Percentiles rank a stretch among this genome's conserved stretches.
Conservation (phyloP, 2,797 vertebrate species). For the Anomalospiza imberbis region DNA sequence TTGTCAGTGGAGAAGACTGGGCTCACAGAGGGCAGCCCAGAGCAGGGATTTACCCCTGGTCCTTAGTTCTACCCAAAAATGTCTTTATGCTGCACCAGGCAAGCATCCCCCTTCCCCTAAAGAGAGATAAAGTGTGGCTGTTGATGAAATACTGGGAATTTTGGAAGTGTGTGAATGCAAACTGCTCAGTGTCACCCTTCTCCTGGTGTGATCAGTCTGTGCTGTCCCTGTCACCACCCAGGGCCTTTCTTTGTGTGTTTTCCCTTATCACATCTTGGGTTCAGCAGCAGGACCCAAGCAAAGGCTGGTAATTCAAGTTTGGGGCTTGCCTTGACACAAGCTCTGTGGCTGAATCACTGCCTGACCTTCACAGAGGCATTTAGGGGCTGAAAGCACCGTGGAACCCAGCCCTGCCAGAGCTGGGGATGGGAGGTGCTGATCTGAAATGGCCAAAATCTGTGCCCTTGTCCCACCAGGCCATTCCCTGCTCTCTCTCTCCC, state of each 20-base stretch:
- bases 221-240: not conserved
- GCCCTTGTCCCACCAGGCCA: not conserved
- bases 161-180: not conserved
- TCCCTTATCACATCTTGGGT: not conserved
- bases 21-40: not conserved
- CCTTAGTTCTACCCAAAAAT: not conserved
- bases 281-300: not conserved
- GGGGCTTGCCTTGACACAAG: rapidly evolving
- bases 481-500: not conserved
- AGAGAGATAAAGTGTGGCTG: not conserved
- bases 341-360: rapidly evolving
- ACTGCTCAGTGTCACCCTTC: not conserved
- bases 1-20: not conserved
- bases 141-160: not conserved
- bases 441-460: not conserved
- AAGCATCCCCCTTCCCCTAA: not conserved
- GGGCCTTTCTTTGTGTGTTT: not conserved
- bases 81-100: not conserved
- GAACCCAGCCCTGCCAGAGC: not conserved
- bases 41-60: not conserved
- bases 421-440: not conserved
- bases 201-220: not conserved
- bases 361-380: not conserved
- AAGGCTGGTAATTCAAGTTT: not conserved
- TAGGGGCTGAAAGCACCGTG: not conserved